Evolutionary conservation across 1,140 invertebrate species (phyloP), one percentile per base, ranked within the genome.

Genomic region (Drosophila ohnishii): DNA sequence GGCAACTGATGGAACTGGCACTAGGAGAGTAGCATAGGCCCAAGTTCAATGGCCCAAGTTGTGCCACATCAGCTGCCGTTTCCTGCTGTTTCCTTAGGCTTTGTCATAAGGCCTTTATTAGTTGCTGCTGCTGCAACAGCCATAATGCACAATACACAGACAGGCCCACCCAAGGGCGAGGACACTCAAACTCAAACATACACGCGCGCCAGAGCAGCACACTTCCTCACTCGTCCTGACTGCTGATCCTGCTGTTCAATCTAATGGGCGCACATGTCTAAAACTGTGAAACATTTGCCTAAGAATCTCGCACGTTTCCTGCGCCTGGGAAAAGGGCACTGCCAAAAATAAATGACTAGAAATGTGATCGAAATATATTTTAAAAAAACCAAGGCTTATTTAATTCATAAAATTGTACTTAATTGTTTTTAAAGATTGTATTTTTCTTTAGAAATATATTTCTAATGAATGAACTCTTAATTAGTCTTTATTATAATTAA

Each of bases 251-350:
- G 70, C 72, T 67, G 75, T 87, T 87, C 84, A 83, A 87, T 87
- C 79, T 87, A 87, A 87, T 88, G 76, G 79, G 74, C 72, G 75
- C 76, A 87, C 83, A 87, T 87, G 83, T 87, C 79, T 70, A 79
- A 74, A 87, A 86, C 67, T 87, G 80, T 70, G 75, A 86, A 87
- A 55, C 61, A 86, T 86, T 86, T 79, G 57, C 53, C 76, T 72
- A 79, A 76, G 67, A 86, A 75, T 86, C 59, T 78, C 47, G 61
- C 82, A 81, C 82, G 78, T 82, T 80, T 80, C 53, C 42, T 37
- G 42, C 9, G 11, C 5, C 34, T 35, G 28, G 37, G 14, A n/a
- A 22, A 28, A 19, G 1, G 11, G 16, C 47, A 71, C 65, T 71
- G 55, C 0, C 13, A 51, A 42, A 47, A 61, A 45, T 22, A 30